phyloP scores from a whole-genome alignment of 2,888 invertebrate genomes.

The Asteroscopus sphinx region DNA sequence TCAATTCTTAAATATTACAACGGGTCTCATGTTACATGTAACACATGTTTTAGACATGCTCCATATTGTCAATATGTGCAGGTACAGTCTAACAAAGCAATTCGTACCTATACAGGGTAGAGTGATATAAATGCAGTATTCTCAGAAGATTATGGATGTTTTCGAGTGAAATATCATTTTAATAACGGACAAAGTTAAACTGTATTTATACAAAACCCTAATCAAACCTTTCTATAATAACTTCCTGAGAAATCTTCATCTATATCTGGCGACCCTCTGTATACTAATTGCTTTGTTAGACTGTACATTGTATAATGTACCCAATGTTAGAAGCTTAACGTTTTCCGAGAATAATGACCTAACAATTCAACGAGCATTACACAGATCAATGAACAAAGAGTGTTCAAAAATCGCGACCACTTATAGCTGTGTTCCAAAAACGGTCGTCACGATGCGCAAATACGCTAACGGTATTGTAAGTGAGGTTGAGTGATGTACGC shows the following conservation, averaged over 20 bases:
- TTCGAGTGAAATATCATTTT: too few relatives aligned
- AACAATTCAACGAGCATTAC: slow-evolving; percentile 52
- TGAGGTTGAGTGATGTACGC: slow-evolving; percentile 59
- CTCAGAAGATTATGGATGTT: too few relatives aligned
- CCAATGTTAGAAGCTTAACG: slow-evolving; percentile 24
- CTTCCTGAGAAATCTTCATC: too few relatives aligned
- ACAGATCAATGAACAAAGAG: slow-evolving; percentile 51
- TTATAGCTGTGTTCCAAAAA: slow-evolving; percentile 42
- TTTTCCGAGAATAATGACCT: slow-evolving; percentile 51
- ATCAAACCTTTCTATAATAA: too few relatives aligned
- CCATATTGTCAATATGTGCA: slow-evolving; percentile 21
- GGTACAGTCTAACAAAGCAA: too few relatives aligned
- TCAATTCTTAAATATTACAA: slow-evolving; percentile 18
- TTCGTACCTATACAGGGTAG: too few relatives aligned
- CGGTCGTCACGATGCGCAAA: slow-evolving; percentile 72
- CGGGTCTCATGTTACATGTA: slow-evolving; percentile 1
- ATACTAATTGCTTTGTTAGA: too few relatives aligned
- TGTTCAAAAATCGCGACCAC: slow-evolving; percentile 56
- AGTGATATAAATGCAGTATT: too few relatives aligned
- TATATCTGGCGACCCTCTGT: too few relatives aligned
- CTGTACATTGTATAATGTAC: slow-evolving; percentile 16
- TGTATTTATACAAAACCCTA: too few relatives aligned
- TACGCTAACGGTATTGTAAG: slow-evolving; percentile 73
- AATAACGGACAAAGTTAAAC: too few relatives aligned
- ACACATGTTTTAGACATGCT: slow-evolving; percentile 12